These are phyloP conservation scores for Sciurus niger DNA, from an alignment of 2,113 vertebrate genomes.

Conservation along the genomic window DNA sequence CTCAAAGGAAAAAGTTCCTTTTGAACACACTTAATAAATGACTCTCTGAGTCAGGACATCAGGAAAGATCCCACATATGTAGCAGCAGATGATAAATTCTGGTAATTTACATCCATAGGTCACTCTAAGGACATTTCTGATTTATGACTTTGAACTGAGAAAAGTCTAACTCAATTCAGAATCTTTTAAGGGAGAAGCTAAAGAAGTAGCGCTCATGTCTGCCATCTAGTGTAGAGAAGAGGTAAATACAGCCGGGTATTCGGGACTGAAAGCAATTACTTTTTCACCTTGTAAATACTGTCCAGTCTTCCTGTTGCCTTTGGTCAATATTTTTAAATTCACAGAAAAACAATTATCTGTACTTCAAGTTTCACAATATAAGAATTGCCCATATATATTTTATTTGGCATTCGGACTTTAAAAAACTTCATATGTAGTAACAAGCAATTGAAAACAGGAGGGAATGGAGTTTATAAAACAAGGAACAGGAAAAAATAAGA, in stretches of 20 bases:
- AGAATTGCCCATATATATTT: background rate
- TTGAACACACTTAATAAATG: slow-evolving; percentile 84
- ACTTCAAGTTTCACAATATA: background rate
- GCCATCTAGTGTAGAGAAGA: slow-evolving; percentile 84
- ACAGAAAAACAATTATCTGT: background rate
- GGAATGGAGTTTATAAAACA: slow-evolving; percentile 36
- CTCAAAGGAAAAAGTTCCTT: slow-evolving; percentile 79
- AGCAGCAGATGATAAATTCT: slow-evolving; percentile 82
- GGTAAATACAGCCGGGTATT: slow-evolving; percentile 54
- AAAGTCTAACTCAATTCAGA: slow-evolving; percentile 77
- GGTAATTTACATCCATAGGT: slow-evolving; percentile 82
- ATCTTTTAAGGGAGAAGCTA: slow-evolving; percentile 14
- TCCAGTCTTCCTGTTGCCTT: background rate
- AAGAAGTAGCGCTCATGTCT: slow-evolving; percentile 77
- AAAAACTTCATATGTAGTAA: background rate
- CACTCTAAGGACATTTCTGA: slow-evolving; percentile 83
- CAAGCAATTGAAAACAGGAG: slow-evolving; percentile 21
- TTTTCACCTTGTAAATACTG: background rate
- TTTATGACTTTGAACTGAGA: slow-evolving; percentile 77
- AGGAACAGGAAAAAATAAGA: background rate
- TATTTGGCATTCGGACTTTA: background rate
- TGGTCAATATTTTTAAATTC: slow-evolving; percentile 31
- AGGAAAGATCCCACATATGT: slow-evolving; percentile 81
- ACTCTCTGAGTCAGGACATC: slow-evolving; percentile 79
- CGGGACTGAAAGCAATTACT: background rate